Evolutionary conservation across 2,113 vertebrate genomes (phyloP), one percentile per base, ranked within the genome.

Genomic region (Seriola rivoliana): DNA sequence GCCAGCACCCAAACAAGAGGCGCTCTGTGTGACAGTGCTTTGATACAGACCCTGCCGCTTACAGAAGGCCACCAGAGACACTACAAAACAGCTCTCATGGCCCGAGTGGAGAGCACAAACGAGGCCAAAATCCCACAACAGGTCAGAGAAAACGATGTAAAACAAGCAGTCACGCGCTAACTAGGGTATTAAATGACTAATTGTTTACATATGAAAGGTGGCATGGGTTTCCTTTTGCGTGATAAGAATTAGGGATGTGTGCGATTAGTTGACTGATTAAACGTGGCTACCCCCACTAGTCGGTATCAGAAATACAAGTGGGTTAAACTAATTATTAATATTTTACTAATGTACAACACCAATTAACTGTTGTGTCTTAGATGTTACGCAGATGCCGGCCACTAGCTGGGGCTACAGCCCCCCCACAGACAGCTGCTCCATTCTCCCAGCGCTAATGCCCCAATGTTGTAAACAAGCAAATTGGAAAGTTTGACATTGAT

Each of bases 1-100:
- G 85, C 88, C 91, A 89, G 89, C 65, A 67, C 80, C 76, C 74
- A 79, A 90, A 92, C 91, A 93, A 93, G 89, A 90, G 93, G 4
- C 44, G 58, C 88, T 90, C 86, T 94, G 91, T 94, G 90, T 86
- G 86, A 88, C 73, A 46, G 67, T 40, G 78, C 91, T 90, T 93
- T 91, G 92, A 93, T 91, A 91, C 85, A n/a, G 82, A 90, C 81
- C 84, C 83, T 46, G 78, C 77, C 42, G 86, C 84, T 87, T 71
- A 88, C 91, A 92, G 88, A 92, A 90, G 88, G 88, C 90, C 79
- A 87, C 86, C 91, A 93, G 91, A 82, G 87, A 86, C 73, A 76
- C 89, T 63, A 84, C 78, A 87, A 48, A 86, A 80, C 55, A 1
- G 71, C 90, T 91, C 90, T 91, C 89, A 84, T 81, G 68, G 78